Conservation (phyloP, 2,888 invertebrate species). For the Polymixis lichenea region DNA sequence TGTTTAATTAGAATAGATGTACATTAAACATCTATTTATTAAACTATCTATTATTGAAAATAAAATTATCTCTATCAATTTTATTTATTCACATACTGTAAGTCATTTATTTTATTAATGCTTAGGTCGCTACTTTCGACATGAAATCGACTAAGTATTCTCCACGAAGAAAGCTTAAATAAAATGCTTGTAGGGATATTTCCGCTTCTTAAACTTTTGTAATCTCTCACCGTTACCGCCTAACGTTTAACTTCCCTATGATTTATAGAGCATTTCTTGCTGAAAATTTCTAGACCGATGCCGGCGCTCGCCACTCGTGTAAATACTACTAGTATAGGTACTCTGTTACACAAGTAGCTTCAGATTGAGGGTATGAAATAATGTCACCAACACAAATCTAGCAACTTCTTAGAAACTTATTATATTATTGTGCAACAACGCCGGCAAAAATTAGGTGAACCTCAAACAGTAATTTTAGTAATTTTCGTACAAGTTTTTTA, state of each 20-base stretch:
- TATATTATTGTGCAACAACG: conserved; percentile 22
- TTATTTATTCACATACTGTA: not conserved
- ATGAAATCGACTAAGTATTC: not conserved
- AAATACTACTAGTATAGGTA: conserved; percentile 66
- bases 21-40: not conserved
- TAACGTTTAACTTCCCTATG: conserved; percentile 60
- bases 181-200: conserved; percentile 13
- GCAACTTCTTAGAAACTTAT: conserved; percentile 14
- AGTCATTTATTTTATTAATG: not conserved
- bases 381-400: conserved; percentile 32
- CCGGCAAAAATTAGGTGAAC: not conserved
- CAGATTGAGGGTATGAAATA: conserved; percentile 38
- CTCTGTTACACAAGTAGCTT: conserved; percentile 55
- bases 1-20: conserved; percentile 36
- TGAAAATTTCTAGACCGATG: conserved; percentile 75
- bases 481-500: conserved; percentile 28
- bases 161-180: not conserved
- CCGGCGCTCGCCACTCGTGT: conserved; percentile 67
- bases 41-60: not conserved
- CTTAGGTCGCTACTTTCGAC: not conserved
- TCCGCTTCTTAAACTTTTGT: conserved; percentile 29
- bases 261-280: conserved; percentile 68
- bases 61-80: not conserved
- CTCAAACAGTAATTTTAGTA: conserved; percentile 14
- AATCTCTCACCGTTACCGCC: conserved; percentile 59